A percentile compares a stretch with the other conserved stretches of the same genome.
phyloP scores from a whole-genome alignment of 1,140 invertebrate genomes.

The Leguminivora glycinivorella region DNA sequence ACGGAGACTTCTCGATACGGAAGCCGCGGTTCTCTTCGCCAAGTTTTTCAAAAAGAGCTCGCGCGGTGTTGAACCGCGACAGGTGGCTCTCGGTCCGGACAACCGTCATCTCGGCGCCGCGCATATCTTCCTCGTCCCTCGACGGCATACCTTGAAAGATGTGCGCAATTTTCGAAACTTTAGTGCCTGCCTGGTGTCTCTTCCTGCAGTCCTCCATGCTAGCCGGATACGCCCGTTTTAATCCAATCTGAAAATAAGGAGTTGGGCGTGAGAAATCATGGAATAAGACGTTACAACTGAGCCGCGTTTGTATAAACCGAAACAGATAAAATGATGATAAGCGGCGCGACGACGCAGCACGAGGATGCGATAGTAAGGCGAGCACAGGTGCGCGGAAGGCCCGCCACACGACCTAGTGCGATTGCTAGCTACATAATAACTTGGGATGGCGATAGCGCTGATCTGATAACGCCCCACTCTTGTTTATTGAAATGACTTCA shows the following conservation, averaged over 20 bases:
- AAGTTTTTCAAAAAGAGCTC: slow-evolving; percentile 95
- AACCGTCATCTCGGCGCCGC: slow-evolving; percentile 84
- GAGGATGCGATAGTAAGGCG: slow-evolving; percentile 32
- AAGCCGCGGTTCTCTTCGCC: slow-evolving; percentile 86
- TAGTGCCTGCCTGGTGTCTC: slow-evolving; percentile 83
- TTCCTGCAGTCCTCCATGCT: slow-evolving; percentile 87
- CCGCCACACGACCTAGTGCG: slow-evolving; percentile 52
- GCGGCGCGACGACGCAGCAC: slow-evolving; percentile 37
- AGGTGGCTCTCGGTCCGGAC: slow-evolving; percentile 93
- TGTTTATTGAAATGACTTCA: slow-evolving; percentile 38
- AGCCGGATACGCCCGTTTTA: slow-evolving; percentile 71
- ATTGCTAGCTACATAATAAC: slow-evolving; percentile 66
- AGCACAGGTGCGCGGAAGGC: slow-evolving; percentile 59
- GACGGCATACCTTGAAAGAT: slow-evolving; percentile 87
- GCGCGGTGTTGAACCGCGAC: slow-evolving; percentile 93
- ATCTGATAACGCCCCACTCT: slow-evolving; percentile 72
- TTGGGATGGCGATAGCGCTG: slow-evolving; percentile 74
- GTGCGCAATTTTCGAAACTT: slow-evolving; percentile 94
- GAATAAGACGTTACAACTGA: slow-evolving; percentile 56
- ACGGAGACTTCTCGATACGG: slow-evolving; percentile 75
- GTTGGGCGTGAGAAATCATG: slow-evolving; percentile 49
- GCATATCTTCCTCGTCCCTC: slow-evolving; percentile 72
- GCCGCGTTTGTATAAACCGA: slow-evolving; percentile 47
- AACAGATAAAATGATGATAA: slow-evolving; percentile 66
- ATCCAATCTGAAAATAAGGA: slow-evolving; percentile 67